These are phyloP conservation scores for Tragulus kanchil DNA, from an alignment of 2,113 vertebrate genomes.

Conservation along the genomic window DNA sequence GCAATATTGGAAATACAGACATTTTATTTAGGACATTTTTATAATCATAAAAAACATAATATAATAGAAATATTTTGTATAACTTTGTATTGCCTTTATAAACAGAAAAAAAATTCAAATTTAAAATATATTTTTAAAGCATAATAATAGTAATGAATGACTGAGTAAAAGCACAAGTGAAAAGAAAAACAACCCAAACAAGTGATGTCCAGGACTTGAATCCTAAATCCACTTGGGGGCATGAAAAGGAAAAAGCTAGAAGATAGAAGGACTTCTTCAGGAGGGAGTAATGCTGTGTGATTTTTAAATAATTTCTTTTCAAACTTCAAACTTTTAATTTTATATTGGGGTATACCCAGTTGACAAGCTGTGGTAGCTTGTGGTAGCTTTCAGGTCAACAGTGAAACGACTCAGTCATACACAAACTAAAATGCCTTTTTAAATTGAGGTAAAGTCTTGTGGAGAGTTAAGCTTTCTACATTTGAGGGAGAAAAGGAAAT, in stretches of 20 bases:
- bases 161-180: neutral
- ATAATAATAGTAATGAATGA: neutral
- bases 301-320: slow-evolving; percentile 13
- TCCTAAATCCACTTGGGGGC: neutral
- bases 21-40: neutral
- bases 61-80: neutral
- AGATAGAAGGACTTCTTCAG: neutral
- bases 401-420: neutral
- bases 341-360: neutral
- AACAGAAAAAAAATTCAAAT: neutral
- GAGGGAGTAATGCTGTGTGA: neutral
- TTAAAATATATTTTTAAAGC: slow-evolving; percentile 3
- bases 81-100: neutral
- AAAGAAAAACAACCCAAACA: neutral
- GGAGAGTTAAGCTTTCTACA: neutral
- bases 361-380: neutral
- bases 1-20: neutral
- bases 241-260: neutral
- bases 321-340: neutral
- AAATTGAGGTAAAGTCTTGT: neutral
- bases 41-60: neutral
- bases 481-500: neutral
- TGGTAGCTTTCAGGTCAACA: neutral
- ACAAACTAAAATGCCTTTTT: neutral
- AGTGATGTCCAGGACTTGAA: neutral